Conservation (phyloP, 2,797 vertebrate species). For the Syndactyla subalaris region DNA sequence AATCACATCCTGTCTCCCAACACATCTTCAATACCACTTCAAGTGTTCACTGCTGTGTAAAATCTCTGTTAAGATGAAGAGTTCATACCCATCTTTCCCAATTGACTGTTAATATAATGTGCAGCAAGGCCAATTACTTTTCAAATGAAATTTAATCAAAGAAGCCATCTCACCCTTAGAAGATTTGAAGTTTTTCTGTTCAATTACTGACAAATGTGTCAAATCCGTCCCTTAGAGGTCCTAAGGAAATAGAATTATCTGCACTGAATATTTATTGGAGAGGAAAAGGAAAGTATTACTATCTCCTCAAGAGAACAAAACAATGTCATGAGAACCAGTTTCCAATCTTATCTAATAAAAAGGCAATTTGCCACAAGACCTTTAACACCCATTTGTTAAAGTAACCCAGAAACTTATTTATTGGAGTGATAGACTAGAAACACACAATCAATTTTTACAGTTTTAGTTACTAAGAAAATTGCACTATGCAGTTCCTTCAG, state of each 20-base stretch:
- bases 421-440: neutral
- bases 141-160: neutral
- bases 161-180: neutral
- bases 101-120: neutral
- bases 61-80: neutral
- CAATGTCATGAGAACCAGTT: rapidly evolving
- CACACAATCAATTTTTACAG: neutral
- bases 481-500: neutral
- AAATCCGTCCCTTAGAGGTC: neutral
- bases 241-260: neutral
- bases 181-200: neutral
- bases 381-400: neutral
- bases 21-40: neutral
- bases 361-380: neutral
- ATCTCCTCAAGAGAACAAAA: neutral
- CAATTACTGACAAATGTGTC: neutral
- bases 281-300: neutral
- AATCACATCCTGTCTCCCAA: neutral
- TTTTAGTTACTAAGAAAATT: neutral
- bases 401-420: neutral
- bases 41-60: neutral
- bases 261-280: neutral
- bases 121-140: neutral
- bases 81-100: neutral
- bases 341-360: neutral